These are phyloP conservation scores for Xiphophorus hellerii DNA, from an alignment of 2,113 vertebrate genomes.

Conservation along the genomic window DNA sequence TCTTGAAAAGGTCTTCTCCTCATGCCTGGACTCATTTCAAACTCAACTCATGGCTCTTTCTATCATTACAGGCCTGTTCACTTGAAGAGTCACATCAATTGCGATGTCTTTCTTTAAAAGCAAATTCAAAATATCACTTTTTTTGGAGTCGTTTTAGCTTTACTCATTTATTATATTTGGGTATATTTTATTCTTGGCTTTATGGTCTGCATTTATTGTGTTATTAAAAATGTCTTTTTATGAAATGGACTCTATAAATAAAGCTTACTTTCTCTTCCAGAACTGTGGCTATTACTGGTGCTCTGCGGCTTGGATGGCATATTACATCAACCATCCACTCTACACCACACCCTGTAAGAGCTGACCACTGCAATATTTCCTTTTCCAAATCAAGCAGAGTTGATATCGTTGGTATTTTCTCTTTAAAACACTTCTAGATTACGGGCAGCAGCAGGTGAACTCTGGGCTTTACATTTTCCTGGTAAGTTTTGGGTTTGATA, in stretches of 20 bases:
- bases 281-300: conserved; percentile 95
- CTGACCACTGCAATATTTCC: conserved; percentile 6
- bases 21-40: no score
- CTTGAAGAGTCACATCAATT: no score
- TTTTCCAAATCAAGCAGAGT: conserved; percentile 24
- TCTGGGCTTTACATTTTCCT: conserved; percentile 86
- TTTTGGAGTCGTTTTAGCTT: background rate
- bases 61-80: no score
- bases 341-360: conserved; percentile 91
- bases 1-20: no score
- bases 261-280: conserved; percentile 72
- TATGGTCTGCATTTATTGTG: background rate
- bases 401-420: conserved; percentile 18
- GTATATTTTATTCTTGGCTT: background rate
- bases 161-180: background rate
- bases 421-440: conserved; percentile 74
- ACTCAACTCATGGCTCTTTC: no score
- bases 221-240: background rate
- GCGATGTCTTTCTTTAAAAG: no score
- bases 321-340: conserved; percentile 95
- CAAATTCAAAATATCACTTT: no score
- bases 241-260: background rate
- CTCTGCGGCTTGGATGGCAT: conserved; percentile 93
- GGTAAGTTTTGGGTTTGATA: conserved; percentile 71
- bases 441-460: conserved; percentile 88